Conservation (phyloP, 2,888 invertebrate genomes). For the Limenitis camilla region DNA sequence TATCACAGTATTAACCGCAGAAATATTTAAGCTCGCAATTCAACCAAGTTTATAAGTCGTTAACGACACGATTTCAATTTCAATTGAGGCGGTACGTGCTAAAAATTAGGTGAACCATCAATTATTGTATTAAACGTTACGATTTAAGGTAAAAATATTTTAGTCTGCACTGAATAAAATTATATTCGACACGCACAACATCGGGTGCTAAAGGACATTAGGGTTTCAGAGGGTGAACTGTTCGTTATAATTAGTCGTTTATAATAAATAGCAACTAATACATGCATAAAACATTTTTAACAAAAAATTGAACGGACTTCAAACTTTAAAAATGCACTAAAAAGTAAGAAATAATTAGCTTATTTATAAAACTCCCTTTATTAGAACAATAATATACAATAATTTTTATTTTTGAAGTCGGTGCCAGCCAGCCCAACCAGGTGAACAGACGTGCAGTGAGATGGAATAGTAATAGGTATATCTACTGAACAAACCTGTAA, state of each 20-base stretch:
- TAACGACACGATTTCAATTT: conserved; percentile 64
- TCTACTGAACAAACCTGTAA: too few species aligned
- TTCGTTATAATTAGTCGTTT: background rate
- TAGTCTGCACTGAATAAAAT: conserved; percentile 52
- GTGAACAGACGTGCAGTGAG: too few species aligned
- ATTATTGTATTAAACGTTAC: conserved; percentile 54
- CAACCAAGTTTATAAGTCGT: conserved; percentile 33
- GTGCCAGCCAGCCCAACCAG: too few species aligned
- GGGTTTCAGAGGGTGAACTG: background rate
- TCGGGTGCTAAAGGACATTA: background rate
- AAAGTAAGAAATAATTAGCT: too few species aligned
- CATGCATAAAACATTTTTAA: background rate
- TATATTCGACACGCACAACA: conserved; percentile 52
- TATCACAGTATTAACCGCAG: background rate
- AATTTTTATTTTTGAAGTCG: too few species aligned
- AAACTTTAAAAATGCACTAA: too few species aligned
- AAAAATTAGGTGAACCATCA: conserved; percentile 45
- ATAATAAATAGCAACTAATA: background rate
- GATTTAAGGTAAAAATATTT: conserved; percentile 53
- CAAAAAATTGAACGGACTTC: background rate
- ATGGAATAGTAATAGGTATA: too few species aligned
- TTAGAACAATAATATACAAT: too few species aligned
- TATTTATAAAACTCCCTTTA: too few species aligned
- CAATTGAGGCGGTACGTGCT: conserved; percentile 40
- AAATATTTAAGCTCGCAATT: background rate